These are phyloP conservation scores for Rafetus swinhoei DNA, from an alignment of 2,113 vertebrate species.

Conservation along the genomic window DNA sequence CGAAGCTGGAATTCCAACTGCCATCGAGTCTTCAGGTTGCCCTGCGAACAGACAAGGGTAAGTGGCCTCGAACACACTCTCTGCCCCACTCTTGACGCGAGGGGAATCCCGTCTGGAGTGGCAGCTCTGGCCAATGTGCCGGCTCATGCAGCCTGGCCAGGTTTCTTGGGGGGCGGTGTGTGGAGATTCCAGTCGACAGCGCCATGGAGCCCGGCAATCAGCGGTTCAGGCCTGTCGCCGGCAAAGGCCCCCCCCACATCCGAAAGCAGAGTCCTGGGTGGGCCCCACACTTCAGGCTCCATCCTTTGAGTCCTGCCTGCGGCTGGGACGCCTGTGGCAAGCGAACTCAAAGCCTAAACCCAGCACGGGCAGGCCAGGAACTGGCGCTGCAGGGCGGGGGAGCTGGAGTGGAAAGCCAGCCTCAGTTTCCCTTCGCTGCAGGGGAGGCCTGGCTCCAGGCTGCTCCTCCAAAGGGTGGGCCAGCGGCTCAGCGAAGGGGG, in stretches of 20 bases:
- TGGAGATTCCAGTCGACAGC: not conserved
- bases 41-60: not conserved
- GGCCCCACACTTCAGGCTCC: not conserved
- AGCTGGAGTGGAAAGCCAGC: not conserved
- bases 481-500: not conserved
- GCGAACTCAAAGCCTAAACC: not conserved
- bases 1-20: not conserved
- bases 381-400: not conserved
- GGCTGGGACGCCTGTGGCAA: not conserved
- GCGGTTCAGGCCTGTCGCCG: not conserved
- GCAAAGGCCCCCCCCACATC: no score
- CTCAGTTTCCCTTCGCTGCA: rapidly evolving
- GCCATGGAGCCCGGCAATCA: not conserved
- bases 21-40: not conserved
- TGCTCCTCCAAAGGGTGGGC: rapidly evolving
- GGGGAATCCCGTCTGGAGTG: no score
- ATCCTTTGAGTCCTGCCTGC: rapidly evolving
- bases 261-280: not conserved
- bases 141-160: not conserved
- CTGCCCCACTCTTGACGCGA: not conserved
- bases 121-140: not conserved
- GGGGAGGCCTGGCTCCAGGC: not conserved
- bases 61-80: not conserved
- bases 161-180: not conserved
- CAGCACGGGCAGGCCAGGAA: rapidly evolving